Evolutionary conservation across 2,113 vertebrate genomes (phyloP), one percentile per base, ranked within the genome.

Genomic region (Mesoclemmys tuberculata): DNA sequence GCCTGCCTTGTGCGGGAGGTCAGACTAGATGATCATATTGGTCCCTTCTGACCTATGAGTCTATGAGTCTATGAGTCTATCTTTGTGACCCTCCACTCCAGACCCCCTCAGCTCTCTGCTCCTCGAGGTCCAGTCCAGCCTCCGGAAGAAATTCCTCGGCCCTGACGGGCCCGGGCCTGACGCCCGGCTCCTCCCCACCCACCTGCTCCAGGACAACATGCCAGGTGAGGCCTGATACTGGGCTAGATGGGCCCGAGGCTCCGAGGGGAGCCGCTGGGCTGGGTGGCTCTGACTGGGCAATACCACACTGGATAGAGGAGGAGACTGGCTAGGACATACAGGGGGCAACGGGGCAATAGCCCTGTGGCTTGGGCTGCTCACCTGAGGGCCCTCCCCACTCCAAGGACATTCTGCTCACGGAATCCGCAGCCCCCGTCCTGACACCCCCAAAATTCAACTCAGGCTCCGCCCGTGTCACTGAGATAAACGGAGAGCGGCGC

Each of bases 201-300:
- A 98, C 86, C 97, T 98, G 82, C 97, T 99, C 77, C 98, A 95
- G 84, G 98, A 99, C 96, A 98, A 98, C 96, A 98, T 99, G 97
- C 89, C 94, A 97, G 92, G 95, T 96, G 82, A 8, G 35, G 41
- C 35, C 61, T 68, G 35, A 68, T 4, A 14, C 18, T 4, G 31
- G 61, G 61, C 14, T 61, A 31, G 56, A 31, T 31, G 58, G 29
- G 31, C 31, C 44, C 6, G 19, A 8, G 55, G 51, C 3, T n/a
- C 68, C n/a, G 31, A 6, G 68, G 31, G 64, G 64, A 29, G n/a
- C 27, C 64, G 35, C 10, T 16, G 14, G 64, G 64, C 11, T 12
- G 46, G 46, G 51, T 52, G 51, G 51, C 13, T 14, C 13, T 52
- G 14, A 14, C 51, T 52, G 13, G 14, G 16, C 16, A 5, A 52